phyloP scores from a whole-genome alignment of 2,113 vertebrate genomes.

The Phyllopteryx taeniolatus region DNA sequence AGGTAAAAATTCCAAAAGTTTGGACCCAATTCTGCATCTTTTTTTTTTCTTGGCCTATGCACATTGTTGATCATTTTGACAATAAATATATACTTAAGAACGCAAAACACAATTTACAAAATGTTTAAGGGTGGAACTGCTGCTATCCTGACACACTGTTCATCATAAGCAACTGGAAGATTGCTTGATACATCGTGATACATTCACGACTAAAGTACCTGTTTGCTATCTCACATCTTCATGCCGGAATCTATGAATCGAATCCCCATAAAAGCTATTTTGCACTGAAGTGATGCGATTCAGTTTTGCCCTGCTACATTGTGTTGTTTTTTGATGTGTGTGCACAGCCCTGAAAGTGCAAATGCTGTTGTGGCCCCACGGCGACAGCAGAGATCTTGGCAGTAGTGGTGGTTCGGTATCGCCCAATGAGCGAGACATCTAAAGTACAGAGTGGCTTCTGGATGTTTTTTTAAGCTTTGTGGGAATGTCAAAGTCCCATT shows the following conservation, averaged over 20 bases:
- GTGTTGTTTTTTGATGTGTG: conserved; percentile 19
- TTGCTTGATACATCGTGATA: not conserved
- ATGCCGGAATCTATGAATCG: not conserved
- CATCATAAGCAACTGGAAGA: not conserved
- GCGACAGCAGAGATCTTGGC: conserved; percentile 17
- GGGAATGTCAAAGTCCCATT: conserved; percentile 40
- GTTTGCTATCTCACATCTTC: not conserved
- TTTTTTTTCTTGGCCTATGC: too few relatives aligned
- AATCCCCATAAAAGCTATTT: not conserved
- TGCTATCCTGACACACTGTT: not conserved
- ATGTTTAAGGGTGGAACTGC: too few relatives aligned
- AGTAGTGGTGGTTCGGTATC: conserved; percentile 35
- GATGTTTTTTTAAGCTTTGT: not conserved
- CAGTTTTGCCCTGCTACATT: not conserved
- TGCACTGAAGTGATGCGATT: not conserved
- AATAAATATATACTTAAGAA: not conserved
- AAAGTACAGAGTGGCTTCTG: conserved; percentile 8
- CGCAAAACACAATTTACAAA: not conserved
- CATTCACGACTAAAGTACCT: too few relatives aligned
- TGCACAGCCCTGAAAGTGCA: conserved; percentile 17
- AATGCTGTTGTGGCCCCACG: conserved; percentile 21
- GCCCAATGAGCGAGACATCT: conserved; percentile 51
- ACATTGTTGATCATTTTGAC: too few relatives aligned
- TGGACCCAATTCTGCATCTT: not conserved
- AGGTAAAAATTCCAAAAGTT: not conserved